Percentiles rank a stretch among this genome's conserved stretches.
These are phyloP conservation scores for Platerodrilus igneus DNA, from an alignment of 2,888 invertebrate genomes.

Conservation along the genomic window DNA sequence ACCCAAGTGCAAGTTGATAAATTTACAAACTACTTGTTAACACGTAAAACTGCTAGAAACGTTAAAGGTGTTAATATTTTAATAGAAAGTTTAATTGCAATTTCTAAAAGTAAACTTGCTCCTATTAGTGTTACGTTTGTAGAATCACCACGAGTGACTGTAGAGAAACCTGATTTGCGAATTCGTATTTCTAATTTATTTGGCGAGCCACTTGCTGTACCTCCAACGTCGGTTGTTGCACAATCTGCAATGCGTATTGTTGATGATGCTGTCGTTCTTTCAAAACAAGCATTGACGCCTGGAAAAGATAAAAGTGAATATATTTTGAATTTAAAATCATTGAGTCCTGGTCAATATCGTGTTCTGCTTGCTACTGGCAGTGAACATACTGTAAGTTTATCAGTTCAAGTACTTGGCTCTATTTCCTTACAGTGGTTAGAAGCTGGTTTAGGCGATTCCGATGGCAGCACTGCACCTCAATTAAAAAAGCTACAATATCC, in stretches of 20 bases:
- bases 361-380: constrained; percentile 69
- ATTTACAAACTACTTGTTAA: constrained; percentile 85
- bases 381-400: constrained; percentile 49
- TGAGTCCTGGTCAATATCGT: constrained; percentile 81
- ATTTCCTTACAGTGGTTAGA: constrained; percentile 74
- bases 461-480: constrained; percentile 80
- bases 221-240: constrained; percentile 64
- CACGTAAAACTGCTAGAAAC: constrained; percentile 82
- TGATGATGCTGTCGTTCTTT: constrained; percentile 72
- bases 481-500: constrained; percentile 70
- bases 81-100: constrained; percentile 68
- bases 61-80: constrained; percentile 78
- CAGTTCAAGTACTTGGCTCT: constrained; percentile 68
- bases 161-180: constrained; percentile 67
- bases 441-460: constrained; percentile 84
- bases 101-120: constrained; percentile 52
- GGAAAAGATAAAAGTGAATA: constrained; percentile 63
- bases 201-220: constrained; percentile 66
- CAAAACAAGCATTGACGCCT: constrained; percentile 56
- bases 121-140: constrained; percentile 80
- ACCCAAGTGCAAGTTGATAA: constrained; percentile 77
- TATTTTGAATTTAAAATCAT: constrained; percentile 73
- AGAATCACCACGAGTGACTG: constrained; percentile 72
- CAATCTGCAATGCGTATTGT: constrained; percentile 69
- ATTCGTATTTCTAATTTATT: constrained; percentile 71